A percentile compares a stretch with the other conserved stretches of the same genome.
Evolutionary conservation across 2,888 invertebrate genomes (phyloP).

Genomic region (Amaurobius ferox): DNA sequence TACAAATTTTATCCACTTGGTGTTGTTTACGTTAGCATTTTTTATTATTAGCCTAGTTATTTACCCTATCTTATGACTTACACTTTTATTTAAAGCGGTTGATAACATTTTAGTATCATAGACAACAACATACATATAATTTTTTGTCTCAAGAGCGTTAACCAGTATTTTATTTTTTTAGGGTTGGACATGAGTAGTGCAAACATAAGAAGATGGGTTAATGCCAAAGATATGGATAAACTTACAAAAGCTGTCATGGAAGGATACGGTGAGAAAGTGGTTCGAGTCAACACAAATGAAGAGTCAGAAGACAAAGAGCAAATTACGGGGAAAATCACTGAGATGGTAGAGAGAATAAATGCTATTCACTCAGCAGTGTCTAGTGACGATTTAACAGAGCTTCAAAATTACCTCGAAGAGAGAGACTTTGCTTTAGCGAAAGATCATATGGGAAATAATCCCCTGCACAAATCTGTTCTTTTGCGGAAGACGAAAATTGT

Average conservation of each 20-base stretch:
- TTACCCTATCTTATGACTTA: too few relatives aligned
- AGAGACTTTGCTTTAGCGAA: constrained; percentile 88
- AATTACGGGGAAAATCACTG: constrained; percentile 53
- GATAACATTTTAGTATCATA: too few relatives aligned
- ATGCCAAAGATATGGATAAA: constrained; percentile 91
- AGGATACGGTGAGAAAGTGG: constrained; percentile 87
- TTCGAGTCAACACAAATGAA: constrained; percentile 33
- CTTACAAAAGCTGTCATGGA: constrained; percentile 93
- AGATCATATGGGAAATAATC: constrained; percentile 88
- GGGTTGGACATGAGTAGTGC: constrained; percentile 88
- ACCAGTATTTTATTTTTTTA: constrained; percentile 76
- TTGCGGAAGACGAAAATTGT: constrained; percentile 89
- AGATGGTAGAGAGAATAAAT: constrained; percentile 73
- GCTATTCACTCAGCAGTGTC: constrained; percentile 74
- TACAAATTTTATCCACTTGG: too few relatives aligned
- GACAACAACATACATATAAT: too few relatives aligned
- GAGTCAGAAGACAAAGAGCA: constrained; percentile 66
- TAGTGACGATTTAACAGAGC: constrained; percentile 71
- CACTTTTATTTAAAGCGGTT: too few relatives aligned
- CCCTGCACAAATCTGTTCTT: constrained; percentile 90
- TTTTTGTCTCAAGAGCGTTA: too few relatives aligned
- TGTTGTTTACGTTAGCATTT: too few relatives aligned
- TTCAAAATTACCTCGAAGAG: constrained; percentile 83
- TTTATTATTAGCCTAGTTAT: too few relatives aligned
- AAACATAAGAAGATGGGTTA: constrained; percentile 96